Conservation (phyloP, 1,140 invertebrate genomes). For the Lepidurus couesii region DNA sequence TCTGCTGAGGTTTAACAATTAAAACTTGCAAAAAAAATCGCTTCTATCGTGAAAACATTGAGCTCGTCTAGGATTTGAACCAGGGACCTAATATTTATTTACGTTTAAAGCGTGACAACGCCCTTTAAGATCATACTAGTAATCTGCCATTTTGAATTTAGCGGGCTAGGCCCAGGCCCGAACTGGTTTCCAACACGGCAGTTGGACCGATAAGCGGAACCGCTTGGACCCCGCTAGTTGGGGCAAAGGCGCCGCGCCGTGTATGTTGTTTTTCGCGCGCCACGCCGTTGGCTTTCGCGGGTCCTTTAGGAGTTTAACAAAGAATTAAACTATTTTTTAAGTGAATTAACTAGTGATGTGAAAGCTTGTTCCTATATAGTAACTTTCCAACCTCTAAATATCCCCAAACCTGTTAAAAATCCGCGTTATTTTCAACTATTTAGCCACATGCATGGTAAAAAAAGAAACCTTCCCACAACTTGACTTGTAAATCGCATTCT, state of each 20-base stretch:
- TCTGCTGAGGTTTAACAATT: no score
- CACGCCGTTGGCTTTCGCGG: background rate
- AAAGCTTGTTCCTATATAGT: background rate
- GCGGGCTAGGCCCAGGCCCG: background rate
- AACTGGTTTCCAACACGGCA: background rate
- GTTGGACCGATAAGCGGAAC: background rate
- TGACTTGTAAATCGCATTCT: no score
- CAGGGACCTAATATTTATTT: no score
- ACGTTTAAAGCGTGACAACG: no score
- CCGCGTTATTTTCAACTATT: background rate
- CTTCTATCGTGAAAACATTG: no score
- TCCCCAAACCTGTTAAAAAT: background rate
- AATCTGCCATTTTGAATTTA: background rate
- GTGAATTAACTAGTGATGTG: background rate
- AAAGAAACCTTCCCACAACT: no score
- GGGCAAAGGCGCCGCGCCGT: background rate
- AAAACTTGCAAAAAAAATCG: no score
- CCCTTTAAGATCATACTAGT: no score
- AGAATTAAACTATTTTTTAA: background rate
- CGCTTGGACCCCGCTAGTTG: background rate
- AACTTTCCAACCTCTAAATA: background rate
- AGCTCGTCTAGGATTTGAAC: no score
- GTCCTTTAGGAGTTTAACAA: background rate
- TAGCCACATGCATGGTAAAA: background rate
- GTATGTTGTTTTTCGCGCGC: constrained; percentile 10